A percentile compares a stretch with the other conserved stretches of the same genome.
Evolutionary conservation across 2,113 vertebrate genomes (phyloP).

Genomic region (Tapirus terrestris): DNA sequence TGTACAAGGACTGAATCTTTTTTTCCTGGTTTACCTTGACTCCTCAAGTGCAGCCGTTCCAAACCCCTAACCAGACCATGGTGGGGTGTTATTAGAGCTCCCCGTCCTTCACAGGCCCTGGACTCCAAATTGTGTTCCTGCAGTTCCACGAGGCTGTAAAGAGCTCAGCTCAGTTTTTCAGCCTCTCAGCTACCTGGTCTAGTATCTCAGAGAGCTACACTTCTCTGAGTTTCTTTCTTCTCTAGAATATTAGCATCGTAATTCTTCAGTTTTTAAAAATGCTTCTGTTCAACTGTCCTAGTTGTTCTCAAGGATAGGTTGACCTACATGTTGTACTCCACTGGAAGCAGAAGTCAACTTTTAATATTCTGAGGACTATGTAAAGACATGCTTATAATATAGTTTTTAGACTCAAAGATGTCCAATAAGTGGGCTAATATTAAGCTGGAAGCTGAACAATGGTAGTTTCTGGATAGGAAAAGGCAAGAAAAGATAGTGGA

Average conservation of each 20-base stretch:
- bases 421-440: neutral
- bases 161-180: neutral
- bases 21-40: neutral
- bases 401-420: neutral
- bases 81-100: neutral
- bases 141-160: neutral
- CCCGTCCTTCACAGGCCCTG: neutral
- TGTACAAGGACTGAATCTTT: neutral
- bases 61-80: neutral
- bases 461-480: neutral
- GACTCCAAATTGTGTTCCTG: neutral
- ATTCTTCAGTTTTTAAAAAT: neutral
- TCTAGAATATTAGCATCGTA: neutral
- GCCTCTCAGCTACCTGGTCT: neutral
- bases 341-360: neutral
- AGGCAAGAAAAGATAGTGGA: neutral
- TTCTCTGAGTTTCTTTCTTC: neutral
- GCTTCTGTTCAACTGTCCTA: neutral
- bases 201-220: neutral
- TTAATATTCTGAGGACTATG: neutral
- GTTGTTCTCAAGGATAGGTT: neutral
- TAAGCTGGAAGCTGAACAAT: neutral
- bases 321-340: neutral
- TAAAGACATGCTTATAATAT: neutral
- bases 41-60: neutral